Base-by-base conservation (phyloP, 2,113 vertebrate genomes). In the Limanda limanda region DNA sequence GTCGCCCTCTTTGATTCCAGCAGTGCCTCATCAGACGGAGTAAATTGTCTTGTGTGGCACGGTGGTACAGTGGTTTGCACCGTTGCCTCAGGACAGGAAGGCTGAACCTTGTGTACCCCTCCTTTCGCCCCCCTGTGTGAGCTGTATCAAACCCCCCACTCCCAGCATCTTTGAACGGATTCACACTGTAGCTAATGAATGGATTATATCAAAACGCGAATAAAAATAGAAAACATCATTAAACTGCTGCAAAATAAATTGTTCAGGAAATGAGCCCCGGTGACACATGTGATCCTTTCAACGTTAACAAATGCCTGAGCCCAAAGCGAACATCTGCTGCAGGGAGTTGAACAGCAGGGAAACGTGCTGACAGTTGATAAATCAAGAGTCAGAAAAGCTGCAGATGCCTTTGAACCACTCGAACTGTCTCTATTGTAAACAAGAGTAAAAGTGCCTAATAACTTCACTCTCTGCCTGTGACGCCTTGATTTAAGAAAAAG, bases 311-410 rank as follows among this genome's bases (percentile, higher is more conserved):
- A 82, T 68, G 65, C 35, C 27, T 31, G 10, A 6, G 54, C 45
- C 7, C 58, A 54, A 61, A 12, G 58, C 25, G 31, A 80, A 78
- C 55, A 81, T 83, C 67, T 83, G 74, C 58, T 71, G 55, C 59
- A 60, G 60, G 60, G 60, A 71, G 60, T 71, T 76, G 35, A 74
- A 65, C 68, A 61, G 65, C 48, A 55, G 76, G 61, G 42, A 63
- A 35, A 74, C 51, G 27, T 10, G 45, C 52, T 67, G 54, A 70
- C 17, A 17, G 62, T 23, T 74, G 18, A 84, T 70, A 40, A 84
- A 80, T 82, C 78, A 56, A 47, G 31, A 31, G 24, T 51, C 18
- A 15, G n/a, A 77, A n/a, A 40, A 37, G 71, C 63, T 61, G n/a
- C 57, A 69, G 54, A 67, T 61, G 67, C 23, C 51, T 76, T 68